A percentile compares a stretch with the other conserved stretches of the same genome.
Evolutionary conservation across 2,797 vertebrate species (phyloP).

Genomic region (Chelmon rostratus): DNA sequence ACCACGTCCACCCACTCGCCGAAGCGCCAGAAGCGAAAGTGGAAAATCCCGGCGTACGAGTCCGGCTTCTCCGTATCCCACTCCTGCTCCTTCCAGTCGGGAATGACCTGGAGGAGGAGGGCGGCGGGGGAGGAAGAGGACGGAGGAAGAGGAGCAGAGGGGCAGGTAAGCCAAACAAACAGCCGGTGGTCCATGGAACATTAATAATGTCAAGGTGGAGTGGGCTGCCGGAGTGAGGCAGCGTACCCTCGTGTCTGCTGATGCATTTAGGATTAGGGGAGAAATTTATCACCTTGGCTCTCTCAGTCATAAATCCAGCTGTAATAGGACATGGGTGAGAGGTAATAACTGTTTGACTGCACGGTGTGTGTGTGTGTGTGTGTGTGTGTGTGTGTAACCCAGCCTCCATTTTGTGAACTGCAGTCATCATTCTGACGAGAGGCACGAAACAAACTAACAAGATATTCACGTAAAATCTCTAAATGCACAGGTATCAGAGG

Average conservation of each 20-base stretch:
- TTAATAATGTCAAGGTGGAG: conserved; percentile 51
- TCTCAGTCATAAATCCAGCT: conserved; percentile 61
- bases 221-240: conserved; percentile 27
- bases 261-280: conserved; percentile 60
- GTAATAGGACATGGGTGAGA: conserved; percentile 63
- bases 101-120: conserved; percentile 90
- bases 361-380: conserved; percentile 21
- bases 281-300: conserved; percentile 59
- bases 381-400: conserved; percentile 25
- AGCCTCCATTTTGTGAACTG: conserved; percentile 42
- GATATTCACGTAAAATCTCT: neutral
- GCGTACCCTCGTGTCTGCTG: conserved; percentile 38
- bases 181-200: conserved; percentile 13
- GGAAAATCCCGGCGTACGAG: conserved; percentile 93
- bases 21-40: conserved; percentile 98
- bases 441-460: neutral
- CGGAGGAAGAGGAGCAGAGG: conserved; percentile 8
- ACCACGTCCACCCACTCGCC: conserved; percentile 97
- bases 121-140: neutral
- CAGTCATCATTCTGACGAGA: conserved; percentile 4
- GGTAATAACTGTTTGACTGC: conserved; percentile 50
- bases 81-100: conserved; percentile 98
- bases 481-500: neutral
- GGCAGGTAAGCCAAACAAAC: conserved; percentile 51
- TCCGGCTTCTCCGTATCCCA: conserved; percentile 92